Evolutionary conservation across 2,113 vertebrate genomes (phyloP).

Genomic region (Hyla sarda): DNA sequence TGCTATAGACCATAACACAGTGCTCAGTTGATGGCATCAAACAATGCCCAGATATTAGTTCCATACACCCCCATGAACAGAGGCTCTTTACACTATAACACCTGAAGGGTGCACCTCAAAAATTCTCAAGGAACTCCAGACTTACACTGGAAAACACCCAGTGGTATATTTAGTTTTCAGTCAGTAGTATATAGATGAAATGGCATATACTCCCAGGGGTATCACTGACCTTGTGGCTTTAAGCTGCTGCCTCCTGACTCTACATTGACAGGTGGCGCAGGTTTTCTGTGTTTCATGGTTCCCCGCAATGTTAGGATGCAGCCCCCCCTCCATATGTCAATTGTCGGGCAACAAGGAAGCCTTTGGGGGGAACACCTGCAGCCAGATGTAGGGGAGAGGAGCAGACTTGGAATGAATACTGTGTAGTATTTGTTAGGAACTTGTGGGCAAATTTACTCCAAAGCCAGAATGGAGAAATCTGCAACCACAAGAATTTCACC

Average conservation of each 20-base stretch:
- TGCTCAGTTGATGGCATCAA: neutral
- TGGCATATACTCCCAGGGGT: neutral
- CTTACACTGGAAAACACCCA: too few relatives aligned
- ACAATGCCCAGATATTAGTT: neutral
- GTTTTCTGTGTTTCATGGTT: neutral
- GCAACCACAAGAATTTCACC: slow-evolving; percentile 53
- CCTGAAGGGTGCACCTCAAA: too few relatives aligned
- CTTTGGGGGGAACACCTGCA: neutral
- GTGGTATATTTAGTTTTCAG: too few relatives aligned
- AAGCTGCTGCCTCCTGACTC: neutral
- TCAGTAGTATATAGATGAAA: neutral
- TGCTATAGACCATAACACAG: too few relatives aligned
- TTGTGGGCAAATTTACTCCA: slow-evolving; percentile 41
- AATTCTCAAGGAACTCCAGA: too few relatives aligned
- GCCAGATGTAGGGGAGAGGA: slow-evolving; percentile 13
- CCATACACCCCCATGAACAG: too few relatives aligned
- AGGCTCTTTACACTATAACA: too few relatives aligned
- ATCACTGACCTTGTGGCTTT: too few relatives aligned
- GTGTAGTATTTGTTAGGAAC: slow-evolving; percentile 29
- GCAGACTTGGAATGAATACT: neutral
- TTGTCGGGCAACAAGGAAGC: neutral
- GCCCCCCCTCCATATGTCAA: neutral
- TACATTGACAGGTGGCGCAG: neutral
- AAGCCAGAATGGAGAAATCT: slow-evolving; percentile 49
- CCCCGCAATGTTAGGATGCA: neutral